Percentiles rank a stretch among this genome's conserved stretches.
Evolutionary conservation across 2,797 vertebrate genomes (phyloP).

Genomic region (Columba guinea): DNA sequence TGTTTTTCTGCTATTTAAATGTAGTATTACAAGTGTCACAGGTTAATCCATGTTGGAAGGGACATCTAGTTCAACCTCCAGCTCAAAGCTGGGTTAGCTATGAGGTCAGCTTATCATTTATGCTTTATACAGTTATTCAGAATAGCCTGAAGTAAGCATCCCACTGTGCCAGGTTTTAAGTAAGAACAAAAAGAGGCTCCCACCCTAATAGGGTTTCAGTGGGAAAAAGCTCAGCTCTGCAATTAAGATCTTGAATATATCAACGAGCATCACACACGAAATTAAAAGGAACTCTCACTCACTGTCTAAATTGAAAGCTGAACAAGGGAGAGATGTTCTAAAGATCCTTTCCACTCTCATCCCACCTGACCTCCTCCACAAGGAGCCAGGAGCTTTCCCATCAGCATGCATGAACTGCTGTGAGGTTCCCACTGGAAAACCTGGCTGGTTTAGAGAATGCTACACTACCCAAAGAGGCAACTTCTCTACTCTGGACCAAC

Average conservation of each 20-base stretch:
- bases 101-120: background rate
- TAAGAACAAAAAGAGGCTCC: background rate
- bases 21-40: background rate
- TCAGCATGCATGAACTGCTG: background rate
- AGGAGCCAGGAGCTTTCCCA: background rate
- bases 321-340: background rate
- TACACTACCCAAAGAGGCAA: background rate
- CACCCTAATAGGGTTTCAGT: background rate
- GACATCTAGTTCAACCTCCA: background rate
- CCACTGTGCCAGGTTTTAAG: background rate
- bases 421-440: background rate
- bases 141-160: background rate
- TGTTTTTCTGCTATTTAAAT: background rate
- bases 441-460: background rate
- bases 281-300: background rate
- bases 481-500: background rate
- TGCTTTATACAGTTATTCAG: background rate
- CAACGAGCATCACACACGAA: background rate
- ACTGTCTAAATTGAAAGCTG: background rate
- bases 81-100: background rate
- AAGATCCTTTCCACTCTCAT: background rate
- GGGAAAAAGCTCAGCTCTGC: background rate
- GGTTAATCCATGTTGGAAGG: background rate
- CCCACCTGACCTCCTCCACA: background rate
- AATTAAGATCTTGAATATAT: fast-evolving